Conservation (phyloP, 2,113 vertebrate species). For the Camelus dromedarius region DNA sequence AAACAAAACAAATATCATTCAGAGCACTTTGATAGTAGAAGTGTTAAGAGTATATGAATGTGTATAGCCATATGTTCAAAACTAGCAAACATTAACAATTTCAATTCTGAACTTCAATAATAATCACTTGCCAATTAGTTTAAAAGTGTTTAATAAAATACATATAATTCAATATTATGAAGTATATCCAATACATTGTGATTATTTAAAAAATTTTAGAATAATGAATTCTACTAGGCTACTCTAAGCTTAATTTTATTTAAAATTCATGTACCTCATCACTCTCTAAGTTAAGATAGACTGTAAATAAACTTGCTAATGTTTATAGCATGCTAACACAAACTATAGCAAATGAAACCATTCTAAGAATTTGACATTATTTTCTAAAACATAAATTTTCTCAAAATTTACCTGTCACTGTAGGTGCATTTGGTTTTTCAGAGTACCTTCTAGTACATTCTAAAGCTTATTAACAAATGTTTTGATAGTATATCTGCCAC, state of each 20-base stretch:
- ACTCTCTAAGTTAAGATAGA: slow-evolving; percentile 49
- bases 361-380: neutral
- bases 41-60: neutral
- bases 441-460: slow-evolving; percentile 50
- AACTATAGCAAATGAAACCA: slow-evolving; percentile 46
- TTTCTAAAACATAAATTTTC: slow-evolving; percentile 42
- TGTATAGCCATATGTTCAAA: slow-evolving; percentile 15
- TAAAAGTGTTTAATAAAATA: slow-evolving; percentile 30
- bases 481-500: slow-evolving; percentile 64
- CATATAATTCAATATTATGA: slow-evolving; percentile 12
- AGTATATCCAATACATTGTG: neutral
- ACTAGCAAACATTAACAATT: slow-evolving; percentile 22
- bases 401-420: slow-evolving; percentile 54
- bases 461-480: slow-evolving; percentile 59
- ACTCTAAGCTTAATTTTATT: neutral
- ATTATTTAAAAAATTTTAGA: neutral
- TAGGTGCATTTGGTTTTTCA: slow-evolving; percentile 37
- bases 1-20: slow-evolving; percentile 56
- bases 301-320: slow-evolving; percentile 34
- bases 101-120: slow-evolving; percentile 38
- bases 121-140: neutral
- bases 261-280: neutral
- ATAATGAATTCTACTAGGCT: slow-evolving; percentile 29
- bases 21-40: slow-evolving; percentile 66
- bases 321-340: slow-evolving; percentile 51